Conservation (phyloP, 1,140 invertebrate genomes). For the Drosophila seguyi region DNA sequence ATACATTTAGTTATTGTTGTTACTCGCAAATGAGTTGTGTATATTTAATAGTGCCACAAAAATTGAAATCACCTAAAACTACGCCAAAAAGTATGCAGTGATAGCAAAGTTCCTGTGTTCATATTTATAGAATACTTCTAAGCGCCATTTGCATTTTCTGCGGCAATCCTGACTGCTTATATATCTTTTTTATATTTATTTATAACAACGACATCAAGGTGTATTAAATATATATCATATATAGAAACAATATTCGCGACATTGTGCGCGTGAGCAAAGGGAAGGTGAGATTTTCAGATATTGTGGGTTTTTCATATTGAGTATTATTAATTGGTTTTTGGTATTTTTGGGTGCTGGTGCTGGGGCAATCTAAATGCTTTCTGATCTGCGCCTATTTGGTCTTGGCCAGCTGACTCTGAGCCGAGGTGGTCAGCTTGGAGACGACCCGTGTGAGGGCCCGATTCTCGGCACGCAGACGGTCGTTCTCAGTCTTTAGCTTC, state of each 20-base stretch:
- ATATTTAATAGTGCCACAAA: conserved; percentile 6
- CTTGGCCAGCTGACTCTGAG: conserved; percentile 86
- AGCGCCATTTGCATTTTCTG: not conserved
- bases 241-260: conserved; percentile 38
- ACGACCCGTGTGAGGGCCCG: conserved; percentile 97
- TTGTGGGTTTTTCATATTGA: not conserved
- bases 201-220: conserved; percentile 56
- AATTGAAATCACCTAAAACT: not conserved
- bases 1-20: conserved; percentile 55
- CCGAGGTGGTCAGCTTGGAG: conserved; percentile 97
- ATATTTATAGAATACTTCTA: not conserved
- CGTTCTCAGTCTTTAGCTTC: conserved; percentile 98
- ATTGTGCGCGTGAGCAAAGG: conserved; percentile 40
- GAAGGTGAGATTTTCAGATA: conserved; percentile 6
- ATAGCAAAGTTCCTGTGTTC: not conserved
- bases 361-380: conserved; percentile 52
- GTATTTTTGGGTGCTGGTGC: conserved; percentile 31
- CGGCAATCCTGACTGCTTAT: conserved; percentile 25
- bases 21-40: conserved; percentile 42
- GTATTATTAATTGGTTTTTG: not conserved
- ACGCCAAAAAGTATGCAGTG: not conserved
- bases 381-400: conserved; percentile 69
- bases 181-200: conserved; percentile 30
- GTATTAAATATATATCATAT: conserved; percentile 45
- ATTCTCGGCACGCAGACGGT: conserved; percentile 98